A percentile compares a stretch with the other conserved stretches of the same genome.
These are phyloP conservation scores for Conops quadrifasciatus DNA, from an alignment of 2,888 invertebrate genomes.

Conservation along the genomic window DNA sequence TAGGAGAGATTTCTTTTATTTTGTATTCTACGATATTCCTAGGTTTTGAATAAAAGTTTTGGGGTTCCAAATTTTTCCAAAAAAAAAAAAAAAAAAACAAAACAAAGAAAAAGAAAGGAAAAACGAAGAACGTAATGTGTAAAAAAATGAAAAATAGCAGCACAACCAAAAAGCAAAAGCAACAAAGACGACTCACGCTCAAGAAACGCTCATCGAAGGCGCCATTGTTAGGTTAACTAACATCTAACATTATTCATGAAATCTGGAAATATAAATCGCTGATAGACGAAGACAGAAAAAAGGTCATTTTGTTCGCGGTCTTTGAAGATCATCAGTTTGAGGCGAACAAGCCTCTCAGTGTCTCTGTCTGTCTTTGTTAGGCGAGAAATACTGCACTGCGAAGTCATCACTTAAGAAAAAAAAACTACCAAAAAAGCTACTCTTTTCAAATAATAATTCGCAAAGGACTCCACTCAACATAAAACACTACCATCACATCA, in stretches of 20 bases:
- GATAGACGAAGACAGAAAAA: background rate
- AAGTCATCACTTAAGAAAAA: background rate
- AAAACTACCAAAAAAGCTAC: background rate
- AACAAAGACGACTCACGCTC: background rate
- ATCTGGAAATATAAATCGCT: too few relatives aligned
- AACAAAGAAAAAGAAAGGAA: conserved; percentile 18
- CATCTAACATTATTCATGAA: too few relatives aligned
- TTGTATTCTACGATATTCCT: conserved; percentile 25
- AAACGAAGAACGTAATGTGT: background rate
- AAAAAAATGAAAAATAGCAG: background rate
- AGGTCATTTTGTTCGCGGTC: background rate
- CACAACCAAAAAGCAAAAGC: conserved; percentile 13
- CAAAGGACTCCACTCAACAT: too few relatives aligned
- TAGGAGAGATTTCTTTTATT: conserved; percentile 27
- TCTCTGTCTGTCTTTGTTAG: background rate
- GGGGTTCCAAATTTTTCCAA: conserved; percentile 5
- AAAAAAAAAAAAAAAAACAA: conserved; percentile 20
- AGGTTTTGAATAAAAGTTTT: conserved; percentile 13
- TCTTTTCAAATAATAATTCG: too few relatives aligned
- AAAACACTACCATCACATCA: background rate
- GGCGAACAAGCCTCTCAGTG: background rate
- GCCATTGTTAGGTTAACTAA: too few relatives aligned
- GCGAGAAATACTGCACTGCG: background rate
- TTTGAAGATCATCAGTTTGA: background rate
- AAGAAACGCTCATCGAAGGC: background rate